A percentile compares a stretch with the other conserved stretches of the same genome.
Conservation (phyloP, 2,888 invertebrate species). For the Tetranychus truncatus region DNA sequence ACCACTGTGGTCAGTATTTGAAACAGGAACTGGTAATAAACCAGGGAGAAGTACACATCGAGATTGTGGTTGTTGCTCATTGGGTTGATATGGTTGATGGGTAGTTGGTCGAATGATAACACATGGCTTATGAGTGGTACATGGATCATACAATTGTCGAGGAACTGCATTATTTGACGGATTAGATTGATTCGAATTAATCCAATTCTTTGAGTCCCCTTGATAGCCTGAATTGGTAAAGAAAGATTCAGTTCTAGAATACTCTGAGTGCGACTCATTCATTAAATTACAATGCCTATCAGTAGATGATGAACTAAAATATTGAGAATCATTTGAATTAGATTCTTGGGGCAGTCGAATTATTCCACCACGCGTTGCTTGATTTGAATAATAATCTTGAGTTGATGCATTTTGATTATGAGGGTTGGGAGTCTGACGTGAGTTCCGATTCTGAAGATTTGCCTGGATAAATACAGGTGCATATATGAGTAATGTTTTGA, state of each 20-base stretch:
- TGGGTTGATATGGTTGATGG: conserved; percentile 6
- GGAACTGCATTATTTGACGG: not conserved
- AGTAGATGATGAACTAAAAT: no score
- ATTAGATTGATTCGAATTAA: not conserved
- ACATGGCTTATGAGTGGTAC: conserved; percentile 15
- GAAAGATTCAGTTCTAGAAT: conserved; percentile 4
- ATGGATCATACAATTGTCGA: conserved; percentile 2
- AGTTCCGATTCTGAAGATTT: not conserved
- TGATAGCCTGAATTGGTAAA: not conserved
- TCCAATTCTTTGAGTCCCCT: not conserved
- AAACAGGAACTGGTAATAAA: not conserved
- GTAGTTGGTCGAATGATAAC: conserved; percentile 16
- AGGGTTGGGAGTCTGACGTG: not conserved
- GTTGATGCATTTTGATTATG: not conserved
- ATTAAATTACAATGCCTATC: no score
- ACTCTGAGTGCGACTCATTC: not conserved
- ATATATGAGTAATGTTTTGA: not conserved
- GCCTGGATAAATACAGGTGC: no score
- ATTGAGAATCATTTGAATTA: not conserved
- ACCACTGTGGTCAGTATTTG: not conserved
- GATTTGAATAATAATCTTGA: not conserved
- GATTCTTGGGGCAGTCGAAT: not conserved
- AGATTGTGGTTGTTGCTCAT: not conserved
- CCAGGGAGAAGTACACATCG: not conserved
- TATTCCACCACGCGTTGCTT: not conserved